Base-by-base conservation (phyloP, 2,888 invertebrate species). In the Leucoptera coffeella region DNA sequence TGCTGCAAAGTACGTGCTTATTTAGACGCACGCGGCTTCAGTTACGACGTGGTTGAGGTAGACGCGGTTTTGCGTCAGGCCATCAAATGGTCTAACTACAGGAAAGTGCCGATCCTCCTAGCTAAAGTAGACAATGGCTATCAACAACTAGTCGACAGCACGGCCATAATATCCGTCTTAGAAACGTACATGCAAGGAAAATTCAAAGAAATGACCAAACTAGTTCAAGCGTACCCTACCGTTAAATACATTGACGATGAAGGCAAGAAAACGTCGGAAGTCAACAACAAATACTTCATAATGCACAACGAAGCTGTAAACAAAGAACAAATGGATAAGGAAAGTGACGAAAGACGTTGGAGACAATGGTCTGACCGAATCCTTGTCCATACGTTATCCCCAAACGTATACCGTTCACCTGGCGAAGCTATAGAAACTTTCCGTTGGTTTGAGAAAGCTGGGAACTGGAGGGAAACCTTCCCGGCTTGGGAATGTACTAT, bases 31-130 rank as follows among this genome's bases (percentile, higher is more conserved):
- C 80, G 85, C 51, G 95, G 96, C 2, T 78, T 97, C 29, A 88
- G 90, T 1, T 99, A 99, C 51, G 86, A 97, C 40, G 78, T 99
- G 5, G 86, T 99, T 3, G 97, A 99, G 71, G 97, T 99, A 0
- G 94, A 99, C 58, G 95, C 97, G 7, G 92, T 99, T 0, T 73
- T 93, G 1, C 76, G 92, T 12, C 85, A 85, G 39, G 86, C 95
- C 39, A 83, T 95, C 29, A 88, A 86, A 48, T 97, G 96, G 91
- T 90, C 95, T 0, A 61, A 77, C 0, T 93, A 96, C 47, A 91
- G 84, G 48, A 99, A 99, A 75, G 97, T 99, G 7, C 95, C 96
- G 2, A 88, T 94, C 44, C 55, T 94, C 22, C 64, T 95, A 23
- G 82, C 82, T 1, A 78, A 88, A 54, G 78, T 80, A 8, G 69